Percentiles rank a stretch among this genome's conserved stretches.
Evolutionary conservation across 2,888 invertebrate species (phyloP).

Genomic region (Alentia gelatinosa): DNA sequence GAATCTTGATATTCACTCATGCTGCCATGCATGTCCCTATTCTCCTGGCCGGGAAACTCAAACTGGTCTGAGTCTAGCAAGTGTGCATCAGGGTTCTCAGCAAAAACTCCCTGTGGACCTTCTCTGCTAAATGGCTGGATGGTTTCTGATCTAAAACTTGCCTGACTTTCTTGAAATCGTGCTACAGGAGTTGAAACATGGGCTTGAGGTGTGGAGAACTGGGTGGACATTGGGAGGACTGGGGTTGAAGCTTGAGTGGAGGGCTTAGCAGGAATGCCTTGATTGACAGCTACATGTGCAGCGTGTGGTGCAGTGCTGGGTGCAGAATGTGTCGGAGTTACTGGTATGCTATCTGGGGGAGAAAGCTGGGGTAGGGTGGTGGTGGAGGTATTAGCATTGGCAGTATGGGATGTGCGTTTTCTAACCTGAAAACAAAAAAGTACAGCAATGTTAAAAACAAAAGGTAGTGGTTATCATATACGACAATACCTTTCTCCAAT

Average conservation of each 20-base stretch:
- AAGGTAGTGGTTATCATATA: background rate
- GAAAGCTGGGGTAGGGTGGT: background rate
- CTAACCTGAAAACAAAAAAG: constrained; percentile 35
- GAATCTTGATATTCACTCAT: too few species aligned
- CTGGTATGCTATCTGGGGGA: background rate
- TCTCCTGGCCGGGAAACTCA: too few species aligned
- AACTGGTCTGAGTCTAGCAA: too few species aligned
- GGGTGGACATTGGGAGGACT: background rate
- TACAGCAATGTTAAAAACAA: background rate
- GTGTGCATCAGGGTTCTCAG: too few species aligned
- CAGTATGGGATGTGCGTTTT: background rate
- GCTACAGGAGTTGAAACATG: background rate
- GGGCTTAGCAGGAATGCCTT: background rate
- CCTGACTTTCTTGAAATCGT: background rate
- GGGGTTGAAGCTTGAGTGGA: background rate
- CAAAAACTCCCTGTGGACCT: too few species aligned
- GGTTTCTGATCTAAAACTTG: too few species aligned
- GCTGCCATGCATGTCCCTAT: too few species aligned
- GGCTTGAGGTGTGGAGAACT: background rate
- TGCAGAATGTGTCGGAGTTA: background rate
- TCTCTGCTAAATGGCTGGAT: too few species aligned
- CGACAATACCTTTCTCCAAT: background rate
- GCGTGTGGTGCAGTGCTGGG: background rate
- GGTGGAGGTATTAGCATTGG: constrained; percentile 30
- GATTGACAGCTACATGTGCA: background rate